Base-by-base conservation (phyloP, 30 jellyfish, hydroid and myxozoan species). In the Chrysaora quinquecirrha region DNA sequence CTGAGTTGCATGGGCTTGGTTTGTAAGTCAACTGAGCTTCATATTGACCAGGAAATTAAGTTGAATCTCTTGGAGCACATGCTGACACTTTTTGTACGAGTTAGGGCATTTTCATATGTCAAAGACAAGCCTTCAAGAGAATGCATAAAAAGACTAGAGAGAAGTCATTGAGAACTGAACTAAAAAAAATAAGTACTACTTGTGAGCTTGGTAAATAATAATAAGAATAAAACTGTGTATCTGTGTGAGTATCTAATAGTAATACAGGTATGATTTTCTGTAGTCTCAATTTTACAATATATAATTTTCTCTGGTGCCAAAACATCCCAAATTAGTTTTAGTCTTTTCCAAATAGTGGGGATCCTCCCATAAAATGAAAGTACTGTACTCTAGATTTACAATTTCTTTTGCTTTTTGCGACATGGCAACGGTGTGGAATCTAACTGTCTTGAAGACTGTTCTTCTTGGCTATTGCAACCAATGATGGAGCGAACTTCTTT, bases 1-100 rank as follows among this genome's bases (percentile, higher is more conserved):
- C 60, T 12, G 60, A 24, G 81, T 38, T 69, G 66, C 27, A 33
- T 69, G 73, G 32, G 33, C 32, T 69, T 33, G 61, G 34, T 33
- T 69, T 24, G 66, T 27, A 69, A 69, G 72, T 60, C 72, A 60
- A 60, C 72, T 60, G 72, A 60, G n/a, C 72, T 60, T n/a, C 72
- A 60, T 60, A 25, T 60, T 60, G 72, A 60, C n/a, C 32, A 60
- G 72, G 32, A 60, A 20, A 60, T 60, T 60, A 60, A 6, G n/a
- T 60, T 60, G 72, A 60, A 60, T 60, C 28, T 60, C 23, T 60
- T 60, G 72, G 72, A 60, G 72, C 72, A 60, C 23, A 60, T 60
- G 72, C 72, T 60, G 72, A 60, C 32, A 21, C 23, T 60, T 10
- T 60, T n/a, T 60, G n/a, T 60, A 9, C 10, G 72, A 10, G 23